A percentile compares a stretch with the other conserved stretches of the same genome.
Conservation (phyloP, 1,140 invertebrate genomes). For the Apis florea region DNA sequence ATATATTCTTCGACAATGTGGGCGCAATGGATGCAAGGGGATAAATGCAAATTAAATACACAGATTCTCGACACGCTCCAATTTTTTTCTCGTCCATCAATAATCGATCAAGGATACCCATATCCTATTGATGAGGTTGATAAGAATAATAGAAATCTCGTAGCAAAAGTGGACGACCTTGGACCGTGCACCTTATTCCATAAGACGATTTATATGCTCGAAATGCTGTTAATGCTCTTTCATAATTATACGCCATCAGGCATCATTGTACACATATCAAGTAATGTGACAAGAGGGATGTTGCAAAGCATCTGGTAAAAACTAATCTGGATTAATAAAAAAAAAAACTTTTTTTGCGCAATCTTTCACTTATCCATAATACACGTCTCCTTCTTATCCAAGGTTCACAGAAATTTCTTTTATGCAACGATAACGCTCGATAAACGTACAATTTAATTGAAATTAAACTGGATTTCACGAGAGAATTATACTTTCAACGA, state of each 20-base stretch:
- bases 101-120: slow-evolving; percentile 29
- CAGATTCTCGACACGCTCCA: slow-evolving; percentile 11
- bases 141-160: slow-evolving; percentile 28
- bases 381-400: not conserved
- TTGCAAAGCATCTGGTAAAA: slow-evolving; percentile 40
- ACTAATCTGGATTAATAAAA: slow-evolving; percentile 49
- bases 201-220: slow-evolving; percentile 38
- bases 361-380: slow-evolving; percentile 2
- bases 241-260: slow-evolving; percentile 38
- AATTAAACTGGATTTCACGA: too few species aligned
- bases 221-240: slow-evolving; percentile 19
- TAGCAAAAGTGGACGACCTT: slow-evolving; percentile 51
- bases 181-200: slow-evolving; percentile 43
- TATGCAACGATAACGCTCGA: not conserved
- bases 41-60: not conserved
- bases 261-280: not conserved
- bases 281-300: slow-evolving; percentile 3
- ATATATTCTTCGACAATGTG: not conserved
- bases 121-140: slow-evolving; percentile 21
- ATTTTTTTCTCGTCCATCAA: not conserved
- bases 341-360: slow-evolving; percentile 32
- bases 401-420: slow-evolving; percentile 11
- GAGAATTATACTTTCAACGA: not conserved
- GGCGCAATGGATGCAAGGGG: not conserved
- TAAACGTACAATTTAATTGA: not conserved